Conservation (phyloP, 2,113 vertebrate genomes). For the Microcebus ravelobensis region DNA sequence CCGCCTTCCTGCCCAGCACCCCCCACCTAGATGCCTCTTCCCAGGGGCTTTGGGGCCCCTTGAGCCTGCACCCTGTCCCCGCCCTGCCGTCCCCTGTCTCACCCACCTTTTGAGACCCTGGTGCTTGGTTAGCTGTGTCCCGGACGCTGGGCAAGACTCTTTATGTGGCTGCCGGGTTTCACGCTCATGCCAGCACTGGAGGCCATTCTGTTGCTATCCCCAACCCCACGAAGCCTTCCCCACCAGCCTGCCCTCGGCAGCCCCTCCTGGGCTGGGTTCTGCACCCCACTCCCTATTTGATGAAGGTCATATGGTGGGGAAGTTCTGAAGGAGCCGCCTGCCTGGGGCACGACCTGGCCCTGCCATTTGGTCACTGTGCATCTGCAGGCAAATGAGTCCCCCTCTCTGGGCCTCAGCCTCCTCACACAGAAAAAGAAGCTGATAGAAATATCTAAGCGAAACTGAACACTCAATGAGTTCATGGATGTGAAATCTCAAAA, state of each 20-base stretch:
- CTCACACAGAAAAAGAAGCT: not conserved
- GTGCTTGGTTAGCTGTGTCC: fast-evolving
- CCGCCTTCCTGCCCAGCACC: not conserved
- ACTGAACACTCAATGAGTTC: not conserved
- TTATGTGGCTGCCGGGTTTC: not conserved
- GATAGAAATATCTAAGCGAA: not conserved
- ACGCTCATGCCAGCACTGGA: fast-evolving
- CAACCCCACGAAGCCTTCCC: not conserved
- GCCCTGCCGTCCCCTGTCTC: not conserved
- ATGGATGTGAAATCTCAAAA: fast-evolving
- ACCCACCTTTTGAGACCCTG: not conserved
- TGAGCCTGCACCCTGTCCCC: not conserved
- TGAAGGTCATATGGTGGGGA: fast-evolving
- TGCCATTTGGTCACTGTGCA: not conserved
- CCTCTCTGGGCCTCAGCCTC: not conserved
- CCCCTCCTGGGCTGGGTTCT: not conserved
- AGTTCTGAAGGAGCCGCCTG: not conserved
- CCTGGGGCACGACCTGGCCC: fast-evolving
- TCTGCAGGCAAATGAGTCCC: not conserved
- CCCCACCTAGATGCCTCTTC: not conserved
- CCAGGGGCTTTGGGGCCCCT: not conserved
- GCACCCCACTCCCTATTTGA: fast-evolving
- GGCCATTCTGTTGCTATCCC: fast-evolving
- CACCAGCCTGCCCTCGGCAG: fast-evolving
- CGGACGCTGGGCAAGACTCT: fast-evolving